Evolutionary conservation across 2,797 vertebrate species (phyloP), one percentile per base, ranked within the genome.

Genomic region (Prunella strophiata): DNA sequence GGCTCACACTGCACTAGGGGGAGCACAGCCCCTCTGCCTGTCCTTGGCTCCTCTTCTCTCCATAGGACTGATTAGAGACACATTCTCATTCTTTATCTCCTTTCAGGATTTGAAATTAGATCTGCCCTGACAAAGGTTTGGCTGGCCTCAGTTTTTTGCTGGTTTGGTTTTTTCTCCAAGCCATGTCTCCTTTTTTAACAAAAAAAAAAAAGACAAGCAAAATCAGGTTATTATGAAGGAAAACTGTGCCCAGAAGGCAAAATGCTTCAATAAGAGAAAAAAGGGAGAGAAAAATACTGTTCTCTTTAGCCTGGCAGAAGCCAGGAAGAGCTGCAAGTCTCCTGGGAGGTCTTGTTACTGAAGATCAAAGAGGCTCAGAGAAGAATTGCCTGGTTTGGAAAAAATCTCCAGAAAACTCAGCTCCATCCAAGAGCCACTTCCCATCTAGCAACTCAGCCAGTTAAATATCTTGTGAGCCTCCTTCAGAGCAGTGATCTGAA

Each of bases 351-450:
- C 85, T 91, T 86, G 68, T 88, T 92, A 65, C 85, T 75, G 73
- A 85, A 90, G 94, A 94, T 94, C 85, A 96, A 94, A 94, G 83
- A 73, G 71, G 66, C 55, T 90, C 55, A 84, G 58, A 90, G 79
- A 58, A 96, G 85, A 74, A 73, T 86, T 77, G 76, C 40, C 40
- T 84, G 76, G 88, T 90, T 95, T 86, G 75, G 81, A 76, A 94
- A 92, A 88, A 84, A 30, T 61, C 54, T 90, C 54, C 77, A 91
- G 73, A 71, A 95, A 94, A 43, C 89, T 94, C 85, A 72, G 62
- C 82, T 91, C 80, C 63, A 76, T 91, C 66, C 70, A 84, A 54
- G 81, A 94, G 63, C 62, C 14, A 2, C 62, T 94, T 81, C 58
- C 85, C 51, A 86, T 36, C 43, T 73, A 66, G 59, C 66, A 87